Evolutionary conservation across 2,888 invertebrate species (phyloP).

Genomic region (Polydrusus tereticollis): DNA sequence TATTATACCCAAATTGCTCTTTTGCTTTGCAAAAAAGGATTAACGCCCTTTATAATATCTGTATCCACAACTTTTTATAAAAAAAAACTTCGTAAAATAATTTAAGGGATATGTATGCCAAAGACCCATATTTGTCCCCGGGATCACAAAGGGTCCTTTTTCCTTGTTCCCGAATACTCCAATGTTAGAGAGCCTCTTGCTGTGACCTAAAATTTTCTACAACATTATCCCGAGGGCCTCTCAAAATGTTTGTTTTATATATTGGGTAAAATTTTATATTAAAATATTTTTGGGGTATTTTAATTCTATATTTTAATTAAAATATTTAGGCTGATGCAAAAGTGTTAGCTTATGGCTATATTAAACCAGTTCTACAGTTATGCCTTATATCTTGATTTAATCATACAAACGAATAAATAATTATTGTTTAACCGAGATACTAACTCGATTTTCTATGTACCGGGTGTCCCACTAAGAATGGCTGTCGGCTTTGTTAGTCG

Average conservation of each 20-base stretch:
- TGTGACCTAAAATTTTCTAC: slow-evolving; percentile 25
- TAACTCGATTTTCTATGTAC: too few relatives aligned
- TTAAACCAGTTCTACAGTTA: too few relatives aligned
- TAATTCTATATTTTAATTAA: not conserved
- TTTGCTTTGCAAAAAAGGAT: not conserved
- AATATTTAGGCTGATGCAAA: not conserved
- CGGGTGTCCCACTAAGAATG: too few relatives aligned
- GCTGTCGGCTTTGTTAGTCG: too few relatives aligned
- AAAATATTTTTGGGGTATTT: not conserved
- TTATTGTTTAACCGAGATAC: too few relatives aligned
- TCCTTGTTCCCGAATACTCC: not conserved
- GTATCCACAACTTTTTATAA: not conserved
- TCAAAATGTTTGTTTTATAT: slow-evolving; percentile 12
- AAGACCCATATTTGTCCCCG: slow-evolving; percentile 11
- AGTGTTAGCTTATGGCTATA: too few relatives aligned
- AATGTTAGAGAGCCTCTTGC: slow-evolving; percentile 6
- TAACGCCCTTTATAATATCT: slow-evolving; percentile 1
- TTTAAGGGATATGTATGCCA: slow-evolving; percentile 9
- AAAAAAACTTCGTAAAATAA: slow-evolving; percentile 23
- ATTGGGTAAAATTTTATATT: slow-evolving; percentile 6
- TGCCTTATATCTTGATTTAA: too few relatives aligned
- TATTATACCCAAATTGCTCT: too few relatives aligned
- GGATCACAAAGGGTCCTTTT: slow-evolving; percentile 11
- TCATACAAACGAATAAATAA: too few relatives aligned
- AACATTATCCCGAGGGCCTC: slow-evolving; percentile 16